phyloP scores from a whole-genome alignment of 1,140 invertebrate species.

The Brachionus rotundiformis region DNA sequence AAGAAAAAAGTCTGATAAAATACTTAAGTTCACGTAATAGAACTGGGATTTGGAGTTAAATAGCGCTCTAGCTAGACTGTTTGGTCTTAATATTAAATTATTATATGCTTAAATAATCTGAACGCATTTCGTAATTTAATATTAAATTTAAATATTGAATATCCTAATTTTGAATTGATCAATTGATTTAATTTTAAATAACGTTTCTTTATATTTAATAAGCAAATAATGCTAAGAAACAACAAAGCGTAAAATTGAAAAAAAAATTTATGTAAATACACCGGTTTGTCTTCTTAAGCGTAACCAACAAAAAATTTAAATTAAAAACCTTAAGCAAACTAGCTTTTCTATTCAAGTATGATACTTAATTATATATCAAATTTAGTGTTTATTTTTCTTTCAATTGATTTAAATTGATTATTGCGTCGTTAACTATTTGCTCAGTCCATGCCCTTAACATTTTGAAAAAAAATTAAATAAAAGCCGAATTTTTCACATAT shows the following conservation, averaged over 20 bases:
- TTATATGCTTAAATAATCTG: conserved; percentile 11
- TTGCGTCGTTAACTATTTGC: background rate
- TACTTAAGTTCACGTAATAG: background rate
- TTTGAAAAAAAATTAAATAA: conserved; percentile 1
- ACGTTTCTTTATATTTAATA: conserved; percentile 13
- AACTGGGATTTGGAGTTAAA: background rate
- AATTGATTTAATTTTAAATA: conserved; percentile 25
- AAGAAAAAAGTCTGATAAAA: background rate
- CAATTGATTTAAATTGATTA: conserved; percentile 35
- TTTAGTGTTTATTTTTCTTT: conserved; percentile 20
- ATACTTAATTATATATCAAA: conserved; percentile 46
- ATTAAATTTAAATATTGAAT: conserved; percentile 45
- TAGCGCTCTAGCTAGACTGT: background rate
- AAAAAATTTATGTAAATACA: conserved; percentile 23
- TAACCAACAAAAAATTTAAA: background rate
- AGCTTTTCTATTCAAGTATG: conserved; percentile 19
- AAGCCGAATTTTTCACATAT: conserved; percentile 45
- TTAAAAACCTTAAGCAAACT: conserved; percentile 32
- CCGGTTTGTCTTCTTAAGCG: conserved; percentile 19
- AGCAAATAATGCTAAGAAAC: conserved; percentile 7
- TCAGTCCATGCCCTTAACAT: background rate
- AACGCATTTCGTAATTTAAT: conserved; percentile 33
- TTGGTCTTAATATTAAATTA: conserved; percentile 5
- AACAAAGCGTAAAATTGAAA: conserved; percentile 33
- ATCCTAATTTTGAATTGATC: conserved; percentile 13